These are phyloP conservation scores for Chrysolina oricalcia DNA, from an alignment of 2,888 invertebrate genomes.

Conservation along the genomic window DNA sequence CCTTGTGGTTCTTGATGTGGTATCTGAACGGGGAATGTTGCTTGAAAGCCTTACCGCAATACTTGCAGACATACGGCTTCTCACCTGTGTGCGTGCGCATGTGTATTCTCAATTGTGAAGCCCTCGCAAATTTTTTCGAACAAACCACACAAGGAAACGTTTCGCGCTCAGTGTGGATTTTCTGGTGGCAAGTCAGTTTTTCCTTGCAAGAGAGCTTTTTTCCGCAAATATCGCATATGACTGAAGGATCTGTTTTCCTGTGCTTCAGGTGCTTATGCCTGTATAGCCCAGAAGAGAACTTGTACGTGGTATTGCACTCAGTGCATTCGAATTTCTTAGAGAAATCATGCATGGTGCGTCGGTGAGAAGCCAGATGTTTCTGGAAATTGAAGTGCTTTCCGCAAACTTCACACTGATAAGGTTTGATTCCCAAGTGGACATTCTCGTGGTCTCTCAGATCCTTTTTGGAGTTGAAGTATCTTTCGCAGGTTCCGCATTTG, in stretches of 20 bases:
- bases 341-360: conserved; percentile 72
- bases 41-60: conserved; percentile 70
- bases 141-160: conserved; percentile 69
- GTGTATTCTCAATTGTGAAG: conserved; percentile 68
- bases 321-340: conserved; percentile 66
- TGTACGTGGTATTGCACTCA: conserved; percentile 67
- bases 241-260: conserved; percentile 71
- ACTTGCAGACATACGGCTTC: conserved; percentile 68
- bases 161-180: conserved; percentile 70
- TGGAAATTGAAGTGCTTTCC: conserved; percentile 73
- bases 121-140: conserved; percentile 73
- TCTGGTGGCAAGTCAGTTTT: conserved; percentile 65
- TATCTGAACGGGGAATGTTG: conserved; percentile 76
- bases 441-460: conserved; percentile 72
- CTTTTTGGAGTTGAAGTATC: conserved; percentile 68
- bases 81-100: conserved; percentile 63
- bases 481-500: conserved; percentile 61
- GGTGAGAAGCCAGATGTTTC: conserved; percentile 74
- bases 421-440: conserved; percentile 73
- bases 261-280: conserved; percentile 62
- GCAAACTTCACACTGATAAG: conserved; percentile 58
- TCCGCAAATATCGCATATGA: conserved; percentile 69
- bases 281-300: conserved; percentile 62
- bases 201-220: conserved; percentile 67
- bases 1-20: conserved; percentile 77